phyloP scores from a whole-genome alignment of 2,888 invertebrate species.

The Byasa hedistus region DNA sequence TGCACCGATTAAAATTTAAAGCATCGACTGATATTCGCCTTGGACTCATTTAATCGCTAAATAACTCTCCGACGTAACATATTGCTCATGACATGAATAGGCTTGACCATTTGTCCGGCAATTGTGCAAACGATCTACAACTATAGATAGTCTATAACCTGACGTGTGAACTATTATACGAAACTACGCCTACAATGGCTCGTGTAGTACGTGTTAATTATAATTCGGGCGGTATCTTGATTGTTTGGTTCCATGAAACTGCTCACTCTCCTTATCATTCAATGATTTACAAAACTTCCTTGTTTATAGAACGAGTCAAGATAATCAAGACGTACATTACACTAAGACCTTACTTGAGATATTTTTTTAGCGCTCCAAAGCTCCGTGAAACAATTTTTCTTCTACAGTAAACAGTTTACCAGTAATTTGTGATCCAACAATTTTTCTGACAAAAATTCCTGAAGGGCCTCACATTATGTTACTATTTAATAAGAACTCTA shows the following conservation, averaged over 20 bases:
- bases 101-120: conserved; percentile 44
- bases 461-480: too few species aligned
- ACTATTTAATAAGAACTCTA: too few species aligned
- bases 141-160: conserved; percentile 41
- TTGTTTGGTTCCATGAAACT: conserved; percentile 48
- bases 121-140: conserved; percentile 47
- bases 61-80: conserved; percentile 17
- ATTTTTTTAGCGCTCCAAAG: too few species aligned
- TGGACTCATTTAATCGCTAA: conserved; percentile 4
- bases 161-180: conserved; percentile 24
- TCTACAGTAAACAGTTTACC: too few species aligned
- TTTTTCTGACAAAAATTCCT: too few species aligned
- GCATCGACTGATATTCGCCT: conserved; percentile 5
- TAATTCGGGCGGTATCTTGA: conserved; percentile 50
- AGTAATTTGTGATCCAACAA: too few species aligned
- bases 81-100: conserved; percentile 32
- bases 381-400: too few species aligned
- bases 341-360: too few species aligned
- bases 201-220: conserved; percentile 62
- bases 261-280: conserved; percentile 46
- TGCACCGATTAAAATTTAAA: conserved; percentile 2
- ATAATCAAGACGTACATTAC: too few species aligned
- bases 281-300: too few species aligned
- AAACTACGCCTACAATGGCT: conserved; percentile 32
- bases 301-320: too few species aligned